phyloP scores from a whole-genome alignment of 1,140 invertebrate species.

The Drosophila hydei region DNA sequence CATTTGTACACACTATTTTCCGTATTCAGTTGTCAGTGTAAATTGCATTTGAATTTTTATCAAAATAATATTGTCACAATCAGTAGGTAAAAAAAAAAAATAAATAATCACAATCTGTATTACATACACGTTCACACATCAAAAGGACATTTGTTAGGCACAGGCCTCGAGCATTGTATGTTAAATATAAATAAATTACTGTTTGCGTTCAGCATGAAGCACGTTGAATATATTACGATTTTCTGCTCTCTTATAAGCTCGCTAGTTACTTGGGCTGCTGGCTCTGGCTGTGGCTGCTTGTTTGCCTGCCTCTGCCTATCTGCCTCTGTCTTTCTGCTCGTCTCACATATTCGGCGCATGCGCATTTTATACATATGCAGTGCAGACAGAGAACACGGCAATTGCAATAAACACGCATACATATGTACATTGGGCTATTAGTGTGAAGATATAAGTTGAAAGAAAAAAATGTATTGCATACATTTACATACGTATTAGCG shows the following conservation, averaged over 20 bases:
- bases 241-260: constrained; percentile 56
- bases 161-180: constrained; percentile 64
- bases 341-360: constrained; percentile 31
- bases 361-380: constrained; percentile 11
- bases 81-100: constrained; percentile 11
- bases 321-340: constrained; percentile 7
- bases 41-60: constrained; percentile 33
- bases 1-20: constrained; percentile 44
- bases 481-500: background rate
- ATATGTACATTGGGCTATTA: constrained; percentile 6
- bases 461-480: constrained; percentile 10
- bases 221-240: constrained; percentile 69
- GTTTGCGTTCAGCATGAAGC: constrained; percentile 45
- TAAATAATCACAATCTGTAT: constrained; percentile 29
- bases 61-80: constrained; percentile 37
- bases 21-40: constrained; percentile 33
- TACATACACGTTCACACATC: constrained; percentile 49
- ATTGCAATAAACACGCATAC: constrained; percentile 9
- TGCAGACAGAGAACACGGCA: constrained; percentile 14
- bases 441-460: background rate
- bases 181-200: constrained; percentile 62
- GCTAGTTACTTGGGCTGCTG: constrained; percentile 50
- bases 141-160: constrained; percentile 68
- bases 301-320: constrained; percentile 15
- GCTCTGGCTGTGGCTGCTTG: constrained; percentile 14